A percentile compares a stretch with the other conserved stretches of the same genome.
Evolutionary conservation across 2,888 invertebrate species (phyloP).

Genomic region (Calameuta filiformis): DNA sequence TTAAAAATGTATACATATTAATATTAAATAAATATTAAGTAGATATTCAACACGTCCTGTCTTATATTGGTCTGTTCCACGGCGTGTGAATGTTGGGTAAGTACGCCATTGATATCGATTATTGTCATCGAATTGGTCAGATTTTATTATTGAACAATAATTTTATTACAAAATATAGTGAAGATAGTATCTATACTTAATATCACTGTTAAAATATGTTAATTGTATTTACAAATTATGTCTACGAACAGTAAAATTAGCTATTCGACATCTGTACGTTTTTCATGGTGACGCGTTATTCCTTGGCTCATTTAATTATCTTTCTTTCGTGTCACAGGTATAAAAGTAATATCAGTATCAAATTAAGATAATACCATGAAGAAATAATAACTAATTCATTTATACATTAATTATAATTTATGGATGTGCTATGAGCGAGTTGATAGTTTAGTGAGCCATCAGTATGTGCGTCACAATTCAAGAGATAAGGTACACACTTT

Average conservation of each 20-base stretch:
- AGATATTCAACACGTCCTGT: not conserved
- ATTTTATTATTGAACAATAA: not conserved
- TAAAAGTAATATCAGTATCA: constrained; percentile 8
- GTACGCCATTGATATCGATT: not conserved
- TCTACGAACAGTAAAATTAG: not conserved
- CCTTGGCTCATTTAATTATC: not conserved
- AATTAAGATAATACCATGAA: not conserved
- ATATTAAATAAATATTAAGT: constrained; percentile 1
- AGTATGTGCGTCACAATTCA: not conserved
- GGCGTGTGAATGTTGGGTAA: not conserved
- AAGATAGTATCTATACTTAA: not conserved
- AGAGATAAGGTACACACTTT: not conserved
- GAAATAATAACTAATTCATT: not conserved
- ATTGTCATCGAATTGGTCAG: not conserved
- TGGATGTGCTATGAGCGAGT: not conserved
- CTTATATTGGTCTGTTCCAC: not conserved
- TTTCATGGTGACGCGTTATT: not conserved
- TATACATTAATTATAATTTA: not conserved
- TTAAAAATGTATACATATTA: constrained; percentile 5
- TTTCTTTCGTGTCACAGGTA: constrained; percentile 28
- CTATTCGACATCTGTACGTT: not conserved
- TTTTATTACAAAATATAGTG: not conserved
- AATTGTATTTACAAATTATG: not conserved
- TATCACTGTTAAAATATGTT: not conserved
- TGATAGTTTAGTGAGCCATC: not conserved